phyloP scores from a whole-genome alignment of 37 sponge, comb jelly and placozoan species.

The Spongia lamella region DNA sequence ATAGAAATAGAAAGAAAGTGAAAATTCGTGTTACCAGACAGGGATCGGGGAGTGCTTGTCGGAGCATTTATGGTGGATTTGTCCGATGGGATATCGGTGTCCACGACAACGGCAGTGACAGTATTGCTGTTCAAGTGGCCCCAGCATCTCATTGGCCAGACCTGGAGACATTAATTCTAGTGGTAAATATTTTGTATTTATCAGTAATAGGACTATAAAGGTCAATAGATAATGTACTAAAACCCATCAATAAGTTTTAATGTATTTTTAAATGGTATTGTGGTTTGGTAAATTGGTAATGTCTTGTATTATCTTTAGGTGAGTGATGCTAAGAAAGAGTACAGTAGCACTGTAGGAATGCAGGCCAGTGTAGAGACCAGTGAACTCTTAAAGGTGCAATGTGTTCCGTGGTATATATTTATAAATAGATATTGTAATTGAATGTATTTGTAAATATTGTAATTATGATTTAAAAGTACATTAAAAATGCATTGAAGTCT shows the following conservation, averaged over 20 bases:
- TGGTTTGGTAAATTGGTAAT: too few species aligned
- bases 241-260: too few species aligned
- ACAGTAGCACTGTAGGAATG: conserved; percentile 94
- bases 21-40: conserved; percentile 38
- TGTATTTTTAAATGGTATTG: too few species aligned
- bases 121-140: conserved; percentile 83
- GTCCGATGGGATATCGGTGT: conserved; percentile 91
- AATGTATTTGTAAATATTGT: too few species aligned
- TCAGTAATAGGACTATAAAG: too few species aligned
- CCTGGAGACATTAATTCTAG: conserved; percentile 87
- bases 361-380: conserved; percentile 86
- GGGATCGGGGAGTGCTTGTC: conserved; percentile 98
- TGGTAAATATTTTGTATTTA: conserved; percentile 28
- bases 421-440: background rate
- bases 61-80: conserved; percentile 96
- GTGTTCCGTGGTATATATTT: background rate
- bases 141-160: conserved; percentile 92
- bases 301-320: conserved; percentile 31
- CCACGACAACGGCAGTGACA: conserved; percentile 76
- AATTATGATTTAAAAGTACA: too few species aligned
- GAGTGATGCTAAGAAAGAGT: conserved; percentile 79
- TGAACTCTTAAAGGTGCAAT: conserved; percentile 51
- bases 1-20: too few species aligned
- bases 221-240: too few species aligned
- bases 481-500: too few species aligned